phyloP scores from a whole-genome alignment of 2,888 invertebrate species.

The Folsomia manolachei region DNA sequence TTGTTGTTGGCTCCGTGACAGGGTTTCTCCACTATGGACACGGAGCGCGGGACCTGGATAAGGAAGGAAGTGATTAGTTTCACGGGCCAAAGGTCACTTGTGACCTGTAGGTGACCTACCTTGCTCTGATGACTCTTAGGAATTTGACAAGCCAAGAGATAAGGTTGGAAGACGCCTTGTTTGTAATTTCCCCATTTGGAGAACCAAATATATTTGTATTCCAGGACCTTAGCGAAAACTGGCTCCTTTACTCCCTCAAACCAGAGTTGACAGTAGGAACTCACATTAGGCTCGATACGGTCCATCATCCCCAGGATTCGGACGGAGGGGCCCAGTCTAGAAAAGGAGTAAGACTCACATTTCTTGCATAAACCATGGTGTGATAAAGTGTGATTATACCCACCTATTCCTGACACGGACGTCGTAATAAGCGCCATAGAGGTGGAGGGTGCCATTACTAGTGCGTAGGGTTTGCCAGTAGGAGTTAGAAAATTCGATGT shows the following conservation, averaged over 20 bases:
- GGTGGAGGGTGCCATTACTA: conserved; percentile 81
- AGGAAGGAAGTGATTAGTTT: too few species aligned
- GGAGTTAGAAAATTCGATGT: conserved; percentile 86
- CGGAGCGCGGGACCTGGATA: conserved; percentile 65
- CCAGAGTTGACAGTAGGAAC: conserved; percentile 85
- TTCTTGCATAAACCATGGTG: neutral
- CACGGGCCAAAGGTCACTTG: too few species aligned
- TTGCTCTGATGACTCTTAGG: conserved; percentile 69
- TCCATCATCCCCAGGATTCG: conserved; percentile 85
- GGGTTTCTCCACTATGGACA: conserved; percentile 77
- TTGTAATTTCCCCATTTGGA: conserved; percentile 92
- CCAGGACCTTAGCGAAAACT: conserved; percentile 65
- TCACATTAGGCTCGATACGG: conserved; percentile 76
- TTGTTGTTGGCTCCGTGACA: conserved; percentile 85
- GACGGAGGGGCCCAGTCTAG: conserved; percentile 71
- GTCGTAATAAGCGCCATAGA: conserved; percentile 87
- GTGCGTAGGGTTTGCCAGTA: conserved; percentile 83
- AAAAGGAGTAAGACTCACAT: too few species aligned
- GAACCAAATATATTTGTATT: conserved; percentile 93
- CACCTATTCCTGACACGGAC: conserved; percentile 68
- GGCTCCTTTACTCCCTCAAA: conserved; percentile 80
- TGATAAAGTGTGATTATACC: neutral
- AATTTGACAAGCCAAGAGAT: conserved; percentile 82
- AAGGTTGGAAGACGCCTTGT: conserved; percentile 86
- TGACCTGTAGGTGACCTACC: neutral